Conservation (phyloP, 1,140 invertebrate genomes). For the Euura lappo region DNA sequence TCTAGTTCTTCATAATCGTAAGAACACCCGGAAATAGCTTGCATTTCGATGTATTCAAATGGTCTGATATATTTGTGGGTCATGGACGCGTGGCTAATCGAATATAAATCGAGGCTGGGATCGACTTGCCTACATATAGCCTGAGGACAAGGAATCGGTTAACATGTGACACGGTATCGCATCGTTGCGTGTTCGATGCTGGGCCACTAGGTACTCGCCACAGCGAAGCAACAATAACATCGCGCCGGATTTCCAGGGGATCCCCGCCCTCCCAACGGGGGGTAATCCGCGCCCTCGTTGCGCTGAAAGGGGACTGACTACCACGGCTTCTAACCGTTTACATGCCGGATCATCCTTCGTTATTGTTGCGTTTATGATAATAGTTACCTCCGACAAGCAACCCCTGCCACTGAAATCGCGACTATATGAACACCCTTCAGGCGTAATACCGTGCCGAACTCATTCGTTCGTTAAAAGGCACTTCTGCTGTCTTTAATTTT, state of each 20-base stretch:
- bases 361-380: slow-evolving; percentile 63
- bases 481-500: background rate
- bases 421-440: background rate
- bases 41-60: no score
- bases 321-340: slow-evolving; percentile 46
- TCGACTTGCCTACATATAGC: no score
- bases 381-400: slow-evolving; percentile 30
- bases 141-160: no score
- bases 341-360: slow-evolving; percentile 60
- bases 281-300: slow-evolving; percentile 51
- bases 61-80: no score
- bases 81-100: no score
- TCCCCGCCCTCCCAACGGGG: slow-evolving; percentile 30
- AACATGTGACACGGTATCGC: no score
- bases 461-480: background rate
- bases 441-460: slow-evolving; percentile 6
- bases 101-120: no score
- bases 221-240: slow-evolving; percentile 52
- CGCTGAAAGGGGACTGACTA: slow-evolving; percentile 28
- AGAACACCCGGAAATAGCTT: no score
- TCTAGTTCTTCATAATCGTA: no score
- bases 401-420: slow-evolving; percentile 1
- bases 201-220: no score
- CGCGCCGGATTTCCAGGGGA: slow-evolving; percentile 45
- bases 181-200: no score